A percentile compares a stretch with the other conserved stretches of the same genome.
Conservation (phyloP, 2,113 vertebrate genomes). For the Butorides virescens region DNA sequence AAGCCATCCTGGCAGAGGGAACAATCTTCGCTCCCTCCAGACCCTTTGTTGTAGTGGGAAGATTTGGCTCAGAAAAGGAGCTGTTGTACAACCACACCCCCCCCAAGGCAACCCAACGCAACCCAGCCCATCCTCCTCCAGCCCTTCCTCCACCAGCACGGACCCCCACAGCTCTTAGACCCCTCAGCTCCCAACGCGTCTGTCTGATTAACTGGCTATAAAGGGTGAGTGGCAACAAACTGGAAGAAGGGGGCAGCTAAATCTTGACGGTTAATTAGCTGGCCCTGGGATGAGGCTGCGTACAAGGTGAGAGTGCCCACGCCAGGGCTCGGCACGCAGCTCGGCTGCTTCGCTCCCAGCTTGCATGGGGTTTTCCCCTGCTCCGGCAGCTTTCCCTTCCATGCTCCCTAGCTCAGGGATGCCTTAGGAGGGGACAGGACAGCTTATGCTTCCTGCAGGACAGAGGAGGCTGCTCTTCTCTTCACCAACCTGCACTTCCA, state of each 20-base stretch:
- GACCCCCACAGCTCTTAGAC: background rate
- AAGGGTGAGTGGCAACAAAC: background rate
- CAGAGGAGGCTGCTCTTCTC: background rate
- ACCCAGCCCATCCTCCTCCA: background rate
- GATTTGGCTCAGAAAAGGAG: background rate
- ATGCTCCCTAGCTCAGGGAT: background rate
- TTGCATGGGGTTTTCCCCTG: background rate
- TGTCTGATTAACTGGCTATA: background rate
- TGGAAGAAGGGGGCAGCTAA: background rate
- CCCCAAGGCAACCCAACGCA: background rate
- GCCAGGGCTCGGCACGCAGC: background rate
- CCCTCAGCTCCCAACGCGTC: background rate
- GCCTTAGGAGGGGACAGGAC: background rate
- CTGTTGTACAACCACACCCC: background rate
- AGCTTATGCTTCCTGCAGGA: background rate
- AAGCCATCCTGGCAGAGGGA: background rate
- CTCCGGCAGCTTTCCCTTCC: background rate
- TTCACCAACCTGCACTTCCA: background rate
- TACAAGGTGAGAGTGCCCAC: background rate
- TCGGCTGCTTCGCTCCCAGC: background rate
- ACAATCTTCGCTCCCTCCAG: background rate
- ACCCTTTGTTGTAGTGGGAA: background rate
- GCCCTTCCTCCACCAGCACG: background rate
- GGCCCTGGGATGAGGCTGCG: background rate
- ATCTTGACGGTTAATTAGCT: background rate